Evolutionary conservation across 2,113 vertebrate genomes (phyloP), one percentile per base, ranked within the genome.

Genomic region (Colistium nudipinnis): DNA sequence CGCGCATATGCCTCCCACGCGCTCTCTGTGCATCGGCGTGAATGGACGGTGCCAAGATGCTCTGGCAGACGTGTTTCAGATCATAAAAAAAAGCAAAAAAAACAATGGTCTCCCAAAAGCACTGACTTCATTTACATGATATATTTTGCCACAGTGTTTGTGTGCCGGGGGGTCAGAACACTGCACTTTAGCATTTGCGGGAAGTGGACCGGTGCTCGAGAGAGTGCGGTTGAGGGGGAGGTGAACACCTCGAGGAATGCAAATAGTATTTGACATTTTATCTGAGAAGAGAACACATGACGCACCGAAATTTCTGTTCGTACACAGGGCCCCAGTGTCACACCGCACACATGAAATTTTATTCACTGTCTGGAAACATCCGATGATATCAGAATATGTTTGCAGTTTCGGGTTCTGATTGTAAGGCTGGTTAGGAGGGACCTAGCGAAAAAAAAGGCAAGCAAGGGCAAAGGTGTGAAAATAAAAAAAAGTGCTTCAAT

Each of bases 41-140:
- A 80, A 60, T 31, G 78, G 70, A 81, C 71, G 82, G 78, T 66
- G 48, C 43, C 31, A 64, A 74, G 36, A 60, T 62, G 84, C 59
- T 62, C 61, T 77, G 74, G 63, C 62, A 68, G 67, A 22, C 70
- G 30, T 81, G 70, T 75, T 72, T 71, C 84, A 83, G 84, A 89
- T 84, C 77, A 85, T 81, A 76, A 88, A 80, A 85, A 81, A 83
- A 82, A 89, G 83, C 77, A 85, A 82, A 76, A 88, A 80, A 85
- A 81, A 72, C 65, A 47, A 16, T 36, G 72, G 57, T 84, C 77
- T 85, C 70, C 63, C 69, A 41, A 30, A 61, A 70, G 75, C 66
- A 61, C 47, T 0, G 43, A 17, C 62, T 74, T 88, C 51, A 86
- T 90, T 88, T 88, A 78, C 86, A 88, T 85, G 84, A 83, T 67